Base-by-base conservation (phyloP, 2,113 vertebrate species). In the Laticauda colubrina region DNA sequence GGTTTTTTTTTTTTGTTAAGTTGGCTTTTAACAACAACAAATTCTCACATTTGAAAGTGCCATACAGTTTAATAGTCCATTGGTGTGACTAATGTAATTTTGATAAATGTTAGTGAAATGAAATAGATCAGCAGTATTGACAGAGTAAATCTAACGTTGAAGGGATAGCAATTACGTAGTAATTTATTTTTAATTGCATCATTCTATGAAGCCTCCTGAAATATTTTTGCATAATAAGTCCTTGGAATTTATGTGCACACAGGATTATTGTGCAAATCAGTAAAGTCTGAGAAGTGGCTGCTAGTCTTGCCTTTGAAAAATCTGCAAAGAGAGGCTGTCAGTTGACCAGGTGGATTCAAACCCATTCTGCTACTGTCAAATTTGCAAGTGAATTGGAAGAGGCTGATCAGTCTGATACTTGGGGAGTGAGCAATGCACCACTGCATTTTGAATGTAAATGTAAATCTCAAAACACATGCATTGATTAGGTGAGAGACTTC, bases 401-500 rank as follows among this genome's bases (percentile, higher is more conserved):
- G n/a, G 75, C 2, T 7, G 26, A 43, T 94, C 94, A 89, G 94
- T 21, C 34, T 81, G 69, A 39, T 81, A 81, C 69, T 95, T 94
- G 88, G 89, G 21, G 85, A 53, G 85, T 90, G 75, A 86, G 12
- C 69, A 43, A 54, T 87, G 8, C 48, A n/a, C 24, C 5, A n/a
- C 3, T 53, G 24, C 53, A 48, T 87, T 87, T 53, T 95, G 85
- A 92, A 95, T 95, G 95, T 90, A 95, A 95, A 96, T 86, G 89
- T 94, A 93, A 64, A 89, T 92, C 94, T 94, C 94, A 94, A 96
- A 97, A 96, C 95, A 96, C 96, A 95, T 29, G n/a, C 95, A 96
- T 54, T 54, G 95, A 95, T 95, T 96, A 94, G 96, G 90, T 92
- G 93, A 95, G 89, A 90, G 91, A 88, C 14, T 18, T 29, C 18